Conservation (phyloP, 1,140 invertebrate species). For the Ceratosolen fusciceps region DNA sequence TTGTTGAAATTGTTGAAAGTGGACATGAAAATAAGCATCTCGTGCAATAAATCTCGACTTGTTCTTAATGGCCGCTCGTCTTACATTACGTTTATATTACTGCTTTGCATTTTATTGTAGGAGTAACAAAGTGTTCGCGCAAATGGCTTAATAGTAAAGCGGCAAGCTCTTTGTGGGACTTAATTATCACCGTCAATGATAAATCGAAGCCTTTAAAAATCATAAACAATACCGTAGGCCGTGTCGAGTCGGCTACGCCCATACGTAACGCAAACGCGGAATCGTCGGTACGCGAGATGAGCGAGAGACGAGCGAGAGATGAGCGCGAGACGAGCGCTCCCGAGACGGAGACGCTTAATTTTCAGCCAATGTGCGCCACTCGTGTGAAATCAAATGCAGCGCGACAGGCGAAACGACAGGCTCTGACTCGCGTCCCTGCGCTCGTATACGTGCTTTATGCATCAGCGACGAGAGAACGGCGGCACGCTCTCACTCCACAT, state of each 20-base stretch:
- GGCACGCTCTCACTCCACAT: neutral
- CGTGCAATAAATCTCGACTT: too few species aligned
- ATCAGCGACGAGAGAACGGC: neutral
- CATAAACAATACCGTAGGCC: neutral
- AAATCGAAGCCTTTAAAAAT: neutral
- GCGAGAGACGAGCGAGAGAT: neutral
- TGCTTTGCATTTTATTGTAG: conserved; percentile 18
- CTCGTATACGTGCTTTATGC: conserved; percentile 32
- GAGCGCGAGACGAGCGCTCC: neutral
- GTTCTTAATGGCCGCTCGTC: too few species aligned
- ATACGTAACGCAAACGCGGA: neutral
- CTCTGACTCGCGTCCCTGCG: neutral
- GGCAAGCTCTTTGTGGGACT: neutral
- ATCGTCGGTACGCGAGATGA: too few species aligned
- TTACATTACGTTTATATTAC: too few species aligned
- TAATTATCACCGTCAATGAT: neutral
- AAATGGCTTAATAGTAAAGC: too few species aligned
- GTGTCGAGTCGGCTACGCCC: neutral
- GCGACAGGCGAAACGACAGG: conserved; percentile 1
- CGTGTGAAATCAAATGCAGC: conserved; percentile 20
- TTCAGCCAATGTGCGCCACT: conserved; percentile 1
- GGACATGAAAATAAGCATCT: too few species aligned
- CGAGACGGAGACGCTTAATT: neutral
- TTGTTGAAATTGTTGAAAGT: too few species aligned
- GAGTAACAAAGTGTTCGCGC: neutral